Evolutionary conservation across 2,797 vertebrate species (phyloP), one percentile per base, ranked within the genome.

Genomic region (Poecile montanus): DNA sequence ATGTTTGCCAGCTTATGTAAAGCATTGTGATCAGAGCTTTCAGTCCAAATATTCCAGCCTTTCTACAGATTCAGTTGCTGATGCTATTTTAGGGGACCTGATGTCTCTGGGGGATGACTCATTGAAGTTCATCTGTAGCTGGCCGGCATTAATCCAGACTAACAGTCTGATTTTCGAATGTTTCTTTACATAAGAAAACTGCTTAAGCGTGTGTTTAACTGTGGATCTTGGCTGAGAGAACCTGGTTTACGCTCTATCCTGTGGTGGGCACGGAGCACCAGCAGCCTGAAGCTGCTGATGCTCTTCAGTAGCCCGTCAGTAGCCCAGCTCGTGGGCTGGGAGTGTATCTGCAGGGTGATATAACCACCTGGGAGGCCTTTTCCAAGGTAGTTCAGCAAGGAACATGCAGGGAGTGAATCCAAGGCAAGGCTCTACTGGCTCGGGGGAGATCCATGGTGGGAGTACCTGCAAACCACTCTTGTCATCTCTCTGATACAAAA

Each of bases 71-170:
- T 90, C 71, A 79, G 92, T 94, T 94, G 66, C 85, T 95, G 95
- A 82, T 96, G 72, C 95, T 96, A 95, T 97, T 97, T 96, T 96
- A 87, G 67, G 92, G 84, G 86, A 92, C 81, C 78, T 85, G 88
- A 91, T 97, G 92, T 95, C 93, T 95, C 83, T 9, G 12, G 68
- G 72, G 84, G 50, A 95, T 95, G 95, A 96, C 89, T 97, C 95
- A 96, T 54, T 95, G 80, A 74, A 94, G 89, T 94, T 96, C 70
- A 73, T 91, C 88, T 93, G 83, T 91, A 81, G 88, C 93, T 95
- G 90, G 86, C 88, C 60, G 0, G 86, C 80, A 38, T 89, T 92
- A 94, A 95, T 95, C 93, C 78, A 93, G 90, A 95, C 92, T 87
- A 91, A 56, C 62, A 76, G 73, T 81, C 70, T 88, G 88, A 76